Evolutionary conservation across 2,797 vertebrate species (phyloP), one percentile per base, ranked within the genome.

Genomic region (Xiphophorus birchmanni): DNA sequence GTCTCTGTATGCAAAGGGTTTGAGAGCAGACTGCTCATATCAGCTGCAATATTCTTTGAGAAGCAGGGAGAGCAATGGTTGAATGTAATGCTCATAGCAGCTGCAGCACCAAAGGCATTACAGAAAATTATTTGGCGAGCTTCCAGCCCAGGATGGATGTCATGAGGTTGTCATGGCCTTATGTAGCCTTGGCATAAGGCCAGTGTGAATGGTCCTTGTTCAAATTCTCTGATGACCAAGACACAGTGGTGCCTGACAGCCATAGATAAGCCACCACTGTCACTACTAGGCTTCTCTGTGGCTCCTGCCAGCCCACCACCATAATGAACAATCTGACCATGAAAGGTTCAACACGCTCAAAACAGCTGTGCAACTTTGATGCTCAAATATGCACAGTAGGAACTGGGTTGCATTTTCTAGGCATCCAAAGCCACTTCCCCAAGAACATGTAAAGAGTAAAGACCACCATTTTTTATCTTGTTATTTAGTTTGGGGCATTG

Each of bases 161-260:
- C 15, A 44, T 5, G 40, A 44, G 40, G 40, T 44, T 44, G 67
- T 52, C 50, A 23, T 52, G 21, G 50, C 50, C 50, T 23, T 52
- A 52, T 52, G 50, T n/a, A 44, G 40, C 67, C 5, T 15, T 71
- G 67, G 67, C 67, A 44, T n/a, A 6, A 71, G 67, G 67, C 23
- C 23, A 71, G 67, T 3, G 10, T 47, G 26, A 72, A 72, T 72
- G 26, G 11, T 13, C 40, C 26, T 72, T 72, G 42, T 72, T 45
- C 12, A 29, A 45, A 45, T 29, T 72, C 26, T 72, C 12, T 72
- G 69, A 29, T 72, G 69, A 72, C 42, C 23, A 72, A 47, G 69
- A 72, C 69, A 72, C 69, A 72, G 69, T 29, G 69, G 69, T 72
- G 69, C 69, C 44, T 47, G 69, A 29, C 69, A 72, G 42, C 12